Evolutionary conservation across 2,888 invertebrate species (phyloP).

Genomic region (Pomacea canaliculata): DNA sequence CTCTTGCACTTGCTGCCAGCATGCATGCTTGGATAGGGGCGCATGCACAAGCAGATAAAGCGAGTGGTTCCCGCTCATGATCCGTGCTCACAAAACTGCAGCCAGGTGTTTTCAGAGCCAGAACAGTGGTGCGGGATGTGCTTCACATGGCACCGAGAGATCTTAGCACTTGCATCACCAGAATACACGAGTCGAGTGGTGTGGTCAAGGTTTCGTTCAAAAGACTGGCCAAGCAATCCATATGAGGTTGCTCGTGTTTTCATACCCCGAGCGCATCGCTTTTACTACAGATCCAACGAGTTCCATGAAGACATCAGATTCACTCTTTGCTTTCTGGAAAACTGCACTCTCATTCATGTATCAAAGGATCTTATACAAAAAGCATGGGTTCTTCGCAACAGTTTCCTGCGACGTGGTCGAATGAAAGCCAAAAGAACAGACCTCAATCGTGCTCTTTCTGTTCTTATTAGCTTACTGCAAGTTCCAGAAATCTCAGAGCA

Average conservation of each 20-base stretch:
- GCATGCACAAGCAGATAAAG: constrained; percentile 33
- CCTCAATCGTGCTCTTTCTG: constrained; percentile 25
- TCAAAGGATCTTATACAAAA: constrained; percentile 32
- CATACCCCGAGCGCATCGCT: constrained; percentile 39
- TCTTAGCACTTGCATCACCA: constrained; percentile 29
- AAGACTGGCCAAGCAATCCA: constrained; percentile 37
- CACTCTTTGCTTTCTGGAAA: constrained; percentile 36
- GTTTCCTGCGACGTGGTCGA: constrained; percentile 31
- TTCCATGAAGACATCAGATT: constrained; percentile 42
- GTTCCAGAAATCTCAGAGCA: constrained; percentile 27
- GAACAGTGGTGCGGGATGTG: constrained; percentile 35
- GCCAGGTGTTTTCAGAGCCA: constrained; percentile 16
- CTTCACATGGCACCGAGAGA: constrained; percentile 33
- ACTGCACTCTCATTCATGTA: constrained; percentile 29
- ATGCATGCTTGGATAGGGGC: constrained; percentile 35
- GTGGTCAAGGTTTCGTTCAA: constrained; percentile 35
- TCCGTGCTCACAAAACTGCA: constrained; percentile 35
- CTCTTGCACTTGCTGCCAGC: constrained; percentile 34
- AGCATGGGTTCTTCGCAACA: constrained; percentile 32
- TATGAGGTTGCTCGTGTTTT: constrained; percentile 40
- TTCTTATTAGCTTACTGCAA: constrained; percentile 24
- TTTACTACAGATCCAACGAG: constrained; percentile 40
- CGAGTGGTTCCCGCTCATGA: constrained; percentile 12
- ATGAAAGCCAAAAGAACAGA: constrained; percentile 30
- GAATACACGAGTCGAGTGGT: constrained; percentile 30